Evolutionary conservation across 2,797 vertebrate species (phyloP).

Genomic region (Falco peregrinus): DNA sequence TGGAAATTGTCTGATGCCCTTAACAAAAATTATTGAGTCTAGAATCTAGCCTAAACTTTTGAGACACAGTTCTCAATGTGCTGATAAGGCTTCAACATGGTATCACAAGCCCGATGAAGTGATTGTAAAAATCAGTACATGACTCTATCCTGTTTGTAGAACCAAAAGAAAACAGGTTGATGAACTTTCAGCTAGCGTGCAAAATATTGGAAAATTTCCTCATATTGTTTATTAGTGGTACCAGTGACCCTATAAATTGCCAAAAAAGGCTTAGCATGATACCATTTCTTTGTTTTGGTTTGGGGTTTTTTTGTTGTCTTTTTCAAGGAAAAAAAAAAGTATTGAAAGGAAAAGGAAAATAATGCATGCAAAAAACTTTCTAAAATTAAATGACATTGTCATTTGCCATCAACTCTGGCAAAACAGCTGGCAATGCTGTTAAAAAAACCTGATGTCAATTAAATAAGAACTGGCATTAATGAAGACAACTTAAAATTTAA

Average conservation of each 20-base stretch:
- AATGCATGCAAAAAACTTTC: neutral
- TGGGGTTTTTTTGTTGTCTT: neutral
- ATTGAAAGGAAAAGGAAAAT: neutral
- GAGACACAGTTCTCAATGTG: neutral
- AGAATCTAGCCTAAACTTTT: neutral
- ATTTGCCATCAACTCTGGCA: neutral
- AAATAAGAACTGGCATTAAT: neutral
- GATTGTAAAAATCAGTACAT: neutral
- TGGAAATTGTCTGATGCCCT: neutral
- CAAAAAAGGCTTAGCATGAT: neutral
- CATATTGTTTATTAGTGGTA: neutral
- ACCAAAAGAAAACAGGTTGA: conserved; percentile 33
- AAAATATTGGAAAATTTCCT: conserved; percentile 18
- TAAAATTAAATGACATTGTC: neutral
- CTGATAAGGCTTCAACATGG: neutral
- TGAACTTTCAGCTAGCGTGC: conserved; percentile 32
- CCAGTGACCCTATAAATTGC: neutral
- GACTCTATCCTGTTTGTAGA: neutral
- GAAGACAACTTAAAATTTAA: neutral
- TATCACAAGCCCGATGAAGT: neutral
- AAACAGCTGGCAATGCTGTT: neutral
- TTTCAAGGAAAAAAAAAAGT: neutral
- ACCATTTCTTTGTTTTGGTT: neutral
- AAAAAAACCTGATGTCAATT: neutral
- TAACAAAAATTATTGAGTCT: neutral